Evolutionary conservation across 2,113 vertebrate species (phyloP).

Genomic region (Nycticebus coucang): DNA sequence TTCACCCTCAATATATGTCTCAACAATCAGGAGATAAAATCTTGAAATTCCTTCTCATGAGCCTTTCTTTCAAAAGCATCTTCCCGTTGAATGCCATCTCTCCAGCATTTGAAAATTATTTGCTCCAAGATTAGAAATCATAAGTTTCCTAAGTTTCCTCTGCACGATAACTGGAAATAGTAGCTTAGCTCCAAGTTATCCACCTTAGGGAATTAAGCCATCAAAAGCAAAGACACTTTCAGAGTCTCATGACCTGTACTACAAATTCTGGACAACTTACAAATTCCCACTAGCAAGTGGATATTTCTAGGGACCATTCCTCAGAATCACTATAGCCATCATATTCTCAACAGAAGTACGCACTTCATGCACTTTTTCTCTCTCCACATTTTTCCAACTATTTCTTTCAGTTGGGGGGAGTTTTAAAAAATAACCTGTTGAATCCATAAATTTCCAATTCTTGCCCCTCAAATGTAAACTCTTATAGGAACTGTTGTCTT

Average conservation of each 20-base stretch:
- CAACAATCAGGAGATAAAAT: neutral
- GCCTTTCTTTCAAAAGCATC: slow-evolving; percentile 38
- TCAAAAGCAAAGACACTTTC: neutral
- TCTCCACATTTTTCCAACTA: neutral
- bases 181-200: neutral
- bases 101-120: neutral
- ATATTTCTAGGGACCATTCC: neutral
- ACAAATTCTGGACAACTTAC: neutral
- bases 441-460: neutral
- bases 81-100: neutral
- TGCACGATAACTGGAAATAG: neutral
- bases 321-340: neutral
- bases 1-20: neutral
- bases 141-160: neutral
- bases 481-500: neutral
- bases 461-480: neutral
- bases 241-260: neutral
- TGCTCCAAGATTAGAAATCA: neutral
- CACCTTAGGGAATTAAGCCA: neutral
- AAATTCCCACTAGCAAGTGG: neutral
- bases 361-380: neutral
- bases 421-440: neutral
- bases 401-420: neutral
- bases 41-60: neutral
- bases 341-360: neutral